Conservation (phyloP, 2,797 vertebrate genomes). For the Argyrosomus regius region DNA sequence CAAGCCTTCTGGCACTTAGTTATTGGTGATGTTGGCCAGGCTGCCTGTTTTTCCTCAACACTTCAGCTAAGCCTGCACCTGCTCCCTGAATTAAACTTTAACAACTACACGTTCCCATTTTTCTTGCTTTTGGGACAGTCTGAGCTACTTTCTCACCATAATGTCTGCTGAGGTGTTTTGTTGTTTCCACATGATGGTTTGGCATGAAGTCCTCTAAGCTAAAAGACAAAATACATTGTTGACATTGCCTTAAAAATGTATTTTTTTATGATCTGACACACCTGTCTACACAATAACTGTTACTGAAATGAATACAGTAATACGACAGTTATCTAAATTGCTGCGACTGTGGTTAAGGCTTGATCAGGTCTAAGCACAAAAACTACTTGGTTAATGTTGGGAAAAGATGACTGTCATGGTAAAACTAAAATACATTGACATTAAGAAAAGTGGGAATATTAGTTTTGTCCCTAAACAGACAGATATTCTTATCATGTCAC, state of each 20-base stretch:
- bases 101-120: neutral
- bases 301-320: neutral
- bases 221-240: neutral
- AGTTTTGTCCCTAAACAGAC: neutral
- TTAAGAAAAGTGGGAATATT: too few species aligned
- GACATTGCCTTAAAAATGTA: neutral
- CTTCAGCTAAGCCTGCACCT: constrained; percentile 26
- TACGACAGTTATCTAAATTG: neutral
- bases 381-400: neutral
- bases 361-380: neutral
- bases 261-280: neutral
- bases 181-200: neutral
- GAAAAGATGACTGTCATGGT: neutral
- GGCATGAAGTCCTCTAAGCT: neutral
- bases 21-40: constrained; percentile 30
- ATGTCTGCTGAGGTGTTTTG: neutral
- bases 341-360: neutral
- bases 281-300: neutral
- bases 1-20: constrained; percentile 24
- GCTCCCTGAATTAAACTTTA: constrained; percentile 11
- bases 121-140: neutral
- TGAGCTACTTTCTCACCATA: neutral
- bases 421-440: neutral
- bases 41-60: constrained; percentile 27
- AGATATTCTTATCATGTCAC: too few species aligned